Evolutionary conservation across 2,113 vertebrate genomes (phyloP), one percentile per base, ranked within the genome.

Genomic region (Struthio camelus): DNA sequence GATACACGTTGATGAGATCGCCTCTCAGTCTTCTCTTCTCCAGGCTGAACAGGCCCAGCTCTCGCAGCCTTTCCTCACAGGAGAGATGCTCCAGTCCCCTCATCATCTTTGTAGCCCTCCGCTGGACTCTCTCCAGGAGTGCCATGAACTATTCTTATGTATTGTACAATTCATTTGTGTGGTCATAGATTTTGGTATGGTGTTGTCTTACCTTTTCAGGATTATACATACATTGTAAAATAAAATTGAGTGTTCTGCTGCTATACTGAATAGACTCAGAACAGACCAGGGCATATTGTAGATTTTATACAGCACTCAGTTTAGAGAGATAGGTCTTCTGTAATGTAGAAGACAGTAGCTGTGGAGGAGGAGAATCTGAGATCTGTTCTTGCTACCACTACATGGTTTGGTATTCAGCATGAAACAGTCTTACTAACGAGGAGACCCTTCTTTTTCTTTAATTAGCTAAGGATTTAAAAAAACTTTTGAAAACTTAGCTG

Each of bases 401-500:
- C 4, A 10, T 36, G 50, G 32, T 6, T 92, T 75, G 10, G 18
- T 79, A 61, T 78, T 87, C 56, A 72, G 38, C 25, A n/a, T 28
- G 38, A 87, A 30, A 72, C 8, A n/a, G 46, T 56, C 59, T 54
- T 80, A 83, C 58, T 80, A 59, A 76, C 16, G 32, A 53, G 30
- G 23, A 72, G 58, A 67, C 5, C 24, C 66, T 92, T 62, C 22
- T 75, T 96, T 89, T 97, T 71, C 87, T 94, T 66, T 95, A 96
- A 83, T 40, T 91, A 71, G 58, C 85, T 40, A 85, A 36, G 28
- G 59, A 84, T 91, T 96, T 85, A 73, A 12, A 77, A 77, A 93
- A 94, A 97, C 54, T 96, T 89, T 58, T 48, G 85, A 90, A 96
- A 94, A 90, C 32, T 81, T 94, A 78, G 58, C 69, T 66, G 27